Evolutionary conservation across 2,113 vertebrate species (phyloP).

Genomic region (Syrrhaptes paradoxus): DNA sequence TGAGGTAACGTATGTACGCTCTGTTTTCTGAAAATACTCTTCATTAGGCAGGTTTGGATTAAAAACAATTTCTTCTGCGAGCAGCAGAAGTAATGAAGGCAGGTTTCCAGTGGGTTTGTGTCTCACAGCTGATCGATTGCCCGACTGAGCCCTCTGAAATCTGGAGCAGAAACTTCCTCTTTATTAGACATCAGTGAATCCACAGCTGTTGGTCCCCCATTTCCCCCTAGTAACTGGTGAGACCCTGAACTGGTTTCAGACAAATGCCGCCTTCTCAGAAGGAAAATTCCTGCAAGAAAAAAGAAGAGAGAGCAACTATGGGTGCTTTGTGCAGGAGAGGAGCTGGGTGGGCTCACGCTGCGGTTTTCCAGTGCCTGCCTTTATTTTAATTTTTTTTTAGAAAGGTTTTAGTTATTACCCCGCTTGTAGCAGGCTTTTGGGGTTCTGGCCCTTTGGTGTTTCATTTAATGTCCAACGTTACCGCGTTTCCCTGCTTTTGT

Average conservation of each 20-base stretch:
- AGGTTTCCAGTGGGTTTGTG: background rate
- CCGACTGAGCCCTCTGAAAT: rapidly evolving
- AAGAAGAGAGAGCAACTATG: background rate
- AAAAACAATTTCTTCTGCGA: background rate
- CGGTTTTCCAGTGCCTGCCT: background rate
- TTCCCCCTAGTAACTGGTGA: background rate
- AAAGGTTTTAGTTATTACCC: background rate
- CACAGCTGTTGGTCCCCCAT: background rate
- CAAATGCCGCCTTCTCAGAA: rapidly evolving
- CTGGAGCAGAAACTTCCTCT: background rate
- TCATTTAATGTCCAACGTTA: rapidly evolving
- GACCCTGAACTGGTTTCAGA: background rate
- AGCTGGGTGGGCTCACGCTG: background rate
- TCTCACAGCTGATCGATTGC: background rate
- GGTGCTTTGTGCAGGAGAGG: rapidly evolving
- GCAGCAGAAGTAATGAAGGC: background rate
- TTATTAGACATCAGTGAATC: background rate
- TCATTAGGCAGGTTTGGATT: background rate
- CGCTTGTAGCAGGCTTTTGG: background rate
- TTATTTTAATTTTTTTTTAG: no score
- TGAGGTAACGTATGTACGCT: conserved; percentile 74
- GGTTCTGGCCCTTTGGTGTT: background rate
- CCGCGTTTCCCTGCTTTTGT: background rate
- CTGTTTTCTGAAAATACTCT: background rate
- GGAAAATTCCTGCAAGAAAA: background rate